phyloP scores from a whole-genome alignment of 2,888 invertebrate genomes.

The Endomychus coccineus region DNA sequence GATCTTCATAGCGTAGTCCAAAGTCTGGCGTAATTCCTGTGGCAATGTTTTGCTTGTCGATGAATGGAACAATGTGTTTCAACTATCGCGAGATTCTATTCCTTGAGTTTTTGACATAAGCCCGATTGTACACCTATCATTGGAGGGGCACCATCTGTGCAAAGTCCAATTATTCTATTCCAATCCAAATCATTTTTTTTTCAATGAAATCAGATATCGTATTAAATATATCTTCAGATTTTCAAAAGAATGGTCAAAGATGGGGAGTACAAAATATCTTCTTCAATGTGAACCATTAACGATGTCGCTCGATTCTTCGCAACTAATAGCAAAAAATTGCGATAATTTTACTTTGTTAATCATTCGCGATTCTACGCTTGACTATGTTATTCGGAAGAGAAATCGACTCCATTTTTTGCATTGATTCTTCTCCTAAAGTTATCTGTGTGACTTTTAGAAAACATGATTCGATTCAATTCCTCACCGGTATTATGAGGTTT shows the following conservation, averaged over 20 bases:
- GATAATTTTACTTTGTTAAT: conserved; percentile 8
- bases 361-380: conserved; percentile 17
- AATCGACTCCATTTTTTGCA: conserved; percentile 18
- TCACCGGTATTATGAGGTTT: conserved; percentile 18
- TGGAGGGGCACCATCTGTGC: conserved; percentile 18
- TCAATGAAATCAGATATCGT: conserved; percentile 4
- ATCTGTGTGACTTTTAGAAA: conserved; percentile 13
- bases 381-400: conserved; percentile 19
- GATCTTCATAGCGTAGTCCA: conserved; percentile 7
- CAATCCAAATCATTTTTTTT: conserved; percentile 18
- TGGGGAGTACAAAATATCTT: conserved; percentile 17
- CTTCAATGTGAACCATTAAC: conserved; percentile 11
- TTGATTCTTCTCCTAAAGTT: conserved; percentile 16
- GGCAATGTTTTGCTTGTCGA: conserved; percentile 15
- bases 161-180: conserved; percentile 15
- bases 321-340: conserved; percentile 15
- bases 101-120: conserved; percentile 10
- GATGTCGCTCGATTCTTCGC: conserved; percentile 17
- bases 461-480: conserved; percentile 14
- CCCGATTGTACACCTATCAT: conserved; percentile 18
- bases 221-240: conserved; percentile 18
- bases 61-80: conserved; percentile 16
- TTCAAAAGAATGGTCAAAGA: conserved; percentile 17
- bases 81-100: conserved; percentile 16
- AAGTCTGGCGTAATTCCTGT: conserved; percentile 14